Percentiles rank a stretch among this genome's conserved stretches.
These are phyloP conservation scores for Lepus americanus DNA, from an alignment of 2,113 vertebrate genomes.

Conservation along the genomic window DNA sequence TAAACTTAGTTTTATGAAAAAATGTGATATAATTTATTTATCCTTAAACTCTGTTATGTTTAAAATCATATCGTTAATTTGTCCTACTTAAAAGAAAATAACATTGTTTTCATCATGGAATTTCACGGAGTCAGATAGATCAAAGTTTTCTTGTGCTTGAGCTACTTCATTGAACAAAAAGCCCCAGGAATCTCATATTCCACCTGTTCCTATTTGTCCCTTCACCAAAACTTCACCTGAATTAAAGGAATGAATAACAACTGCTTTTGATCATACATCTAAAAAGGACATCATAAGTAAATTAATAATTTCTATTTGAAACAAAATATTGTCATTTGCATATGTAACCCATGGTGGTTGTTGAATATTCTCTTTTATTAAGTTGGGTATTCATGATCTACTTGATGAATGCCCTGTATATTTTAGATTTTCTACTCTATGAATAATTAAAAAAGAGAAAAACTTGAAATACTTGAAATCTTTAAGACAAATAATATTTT, in stretches of 20 bases:
- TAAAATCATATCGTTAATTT: not conserved
- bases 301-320: slow-evolving; percentile 60
- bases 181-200: not conserved
- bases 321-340: slow-evolving; percentile 63
- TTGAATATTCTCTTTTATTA: slow-evolving; percentile 73
- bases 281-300: slow-evolving; percentile 44
- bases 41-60: slow-evolving; percentile 12
- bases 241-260: slow-evolving; percentile 12
- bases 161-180: not conserved
- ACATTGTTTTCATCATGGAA: not conserved
- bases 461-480: slow-evolving; percentile 14
- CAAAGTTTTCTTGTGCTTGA: slow-evolving; percentile 35
- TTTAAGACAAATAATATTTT: not conserved
- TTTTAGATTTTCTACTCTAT: slow-evolving; percentile 15
- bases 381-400: slow-evolving; percentile 35
- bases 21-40: not conserved
- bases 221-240: not conserved
- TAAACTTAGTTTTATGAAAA: not conserved
- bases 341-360: slow-evolving; percentile 47
- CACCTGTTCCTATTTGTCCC: not conserved
- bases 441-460: not conserved
- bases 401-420: not conserved
- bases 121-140: not conserved
- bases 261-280: slow-evolving; percentile 64
- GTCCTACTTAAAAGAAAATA: not conserved